Evolutionary conservation across 2,888 invertebrate species (phyloP).

Genomic region (Chironomus tentans): DNA sequence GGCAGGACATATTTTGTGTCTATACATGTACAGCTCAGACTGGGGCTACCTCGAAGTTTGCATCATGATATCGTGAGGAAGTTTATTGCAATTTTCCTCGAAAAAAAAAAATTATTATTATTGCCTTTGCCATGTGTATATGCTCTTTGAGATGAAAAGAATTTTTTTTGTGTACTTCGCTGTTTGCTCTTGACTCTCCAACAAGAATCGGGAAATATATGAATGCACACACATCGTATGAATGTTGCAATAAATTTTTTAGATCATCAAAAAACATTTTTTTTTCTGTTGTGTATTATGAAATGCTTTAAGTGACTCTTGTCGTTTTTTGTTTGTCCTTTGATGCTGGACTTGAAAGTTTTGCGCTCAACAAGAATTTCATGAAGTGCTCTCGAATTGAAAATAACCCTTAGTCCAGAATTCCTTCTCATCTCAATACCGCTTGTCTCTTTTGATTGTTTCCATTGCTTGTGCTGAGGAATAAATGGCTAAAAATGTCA

Average conservation of each 20-base stretch:
- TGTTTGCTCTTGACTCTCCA: neutral
- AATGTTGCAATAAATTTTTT: neutral
- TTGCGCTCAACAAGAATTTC: neutral
- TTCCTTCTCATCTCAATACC: too few relatives aligned
- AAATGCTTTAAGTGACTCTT: neutral
- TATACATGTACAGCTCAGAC: neutral
- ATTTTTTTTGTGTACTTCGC: neutral
- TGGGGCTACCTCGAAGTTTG: neutral
- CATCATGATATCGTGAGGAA: neutral
- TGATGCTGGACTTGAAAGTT: too few relatives aligned
- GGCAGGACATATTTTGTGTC: slow-evolving; percentile 9
- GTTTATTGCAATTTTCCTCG: slow-evolving; percentile 4
- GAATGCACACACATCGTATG: too few relatives aligned
- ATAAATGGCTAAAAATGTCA: neutral
- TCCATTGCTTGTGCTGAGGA: neutral
- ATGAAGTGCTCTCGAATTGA: neutral
- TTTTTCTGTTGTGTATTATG: neutral
- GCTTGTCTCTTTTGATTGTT: neutral
- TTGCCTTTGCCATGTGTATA: neutral
- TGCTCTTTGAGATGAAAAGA: neutral
- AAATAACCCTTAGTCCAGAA: neutral
- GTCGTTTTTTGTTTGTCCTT: too few relatives aligned
- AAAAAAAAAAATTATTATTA: neutral
- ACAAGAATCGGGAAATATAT: neutral
- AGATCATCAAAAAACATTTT: neutral